Conservation (phyloP, 1,140 invertebrate species). For the Pogonognathellus flavescens region DNA sequence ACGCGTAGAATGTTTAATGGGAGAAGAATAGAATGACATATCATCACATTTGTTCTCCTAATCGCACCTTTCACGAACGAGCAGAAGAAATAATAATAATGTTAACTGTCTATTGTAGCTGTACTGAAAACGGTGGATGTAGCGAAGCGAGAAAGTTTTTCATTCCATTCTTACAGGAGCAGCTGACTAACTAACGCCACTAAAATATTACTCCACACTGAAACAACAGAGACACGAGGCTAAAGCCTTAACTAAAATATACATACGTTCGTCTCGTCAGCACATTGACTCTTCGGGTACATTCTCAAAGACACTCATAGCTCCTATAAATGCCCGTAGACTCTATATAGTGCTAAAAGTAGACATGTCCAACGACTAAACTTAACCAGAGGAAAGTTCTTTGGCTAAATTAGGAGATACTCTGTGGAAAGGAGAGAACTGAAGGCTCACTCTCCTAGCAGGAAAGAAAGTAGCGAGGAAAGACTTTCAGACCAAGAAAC, state of each 20-base stretch:
- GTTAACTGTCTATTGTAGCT: constrained; percentile 45
- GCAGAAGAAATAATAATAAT: constrained; percentile 41
- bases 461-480: not conserved
- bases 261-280: not conserved
- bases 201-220: not conserved
- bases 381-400: constrained; percentile 9
- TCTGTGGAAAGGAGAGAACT: not conserved
- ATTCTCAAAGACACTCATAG: not conserved
- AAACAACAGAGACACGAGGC: not conserved
- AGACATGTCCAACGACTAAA: not conserved
- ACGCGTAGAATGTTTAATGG: not conserved
- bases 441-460: not conserved
- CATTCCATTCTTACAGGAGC: not conserved
- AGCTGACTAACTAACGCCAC: not conserved
- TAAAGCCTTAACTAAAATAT: not conserved
- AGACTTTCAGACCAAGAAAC: constrained; percentile 10
- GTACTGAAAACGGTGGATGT: not conserved
- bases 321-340: not conserved
- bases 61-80: constrained; percentile 52
- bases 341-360: not conserved
- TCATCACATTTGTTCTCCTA: constrained; percentile 52
- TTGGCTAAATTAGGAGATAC: constrained; percentile 28
- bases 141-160: constrained; percentile 35
- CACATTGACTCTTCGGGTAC: not conserved
- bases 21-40: constrained; percentile 38